Percentiles rank a stretch among this genome's conserved stretches.
phyloP scores from a whole-genome alignment of 2,888 invertebrate genomes.

The Hirtodrosophila cameraria region DNA sequence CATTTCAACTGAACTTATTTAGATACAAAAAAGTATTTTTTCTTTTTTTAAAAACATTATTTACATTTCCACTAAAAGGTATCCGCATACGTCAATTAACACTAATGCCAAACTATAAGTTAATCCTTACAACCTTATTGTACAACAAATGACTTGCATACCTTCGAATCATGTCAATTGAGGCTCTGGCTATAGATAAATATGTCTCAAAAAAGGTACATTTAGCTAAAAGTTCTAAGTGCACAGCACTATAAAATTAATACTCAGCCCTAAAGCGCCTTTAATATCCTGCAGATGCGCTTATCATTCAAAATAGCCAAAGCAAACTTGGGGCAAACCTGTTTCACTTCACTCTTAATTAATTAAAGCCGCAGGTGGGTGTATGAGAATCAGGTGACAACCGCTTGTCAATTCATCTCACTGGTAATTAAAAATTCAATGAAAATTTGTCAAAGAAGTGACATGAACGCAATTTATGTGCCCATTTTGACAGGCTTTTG shows the following conservation, averaged over 20 bases:
- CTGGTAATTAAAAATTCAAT: slow-evolving; percentile 64
- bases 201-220: neutral
- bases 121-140: too few relatives aligned
- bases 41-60: too few relatives aligned
- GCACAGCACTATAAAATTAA: slow-evolving; percentile 16
- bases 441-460: slow-evolving; percentile 29
- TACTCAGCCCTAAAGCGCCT: slow-evolving; percentile 5
- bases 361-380: slow-evolving; percentile 62
- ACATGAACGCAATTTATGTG: slow-evolving; percentile 30
- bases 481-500: slow-evolving; percentile 19
- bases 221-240: neutral
- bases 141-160: too few relatives aligned
- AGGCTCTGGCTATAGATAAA: too few relatives aligned
- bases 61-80: too few relatives aligned
- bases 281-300: slow-evolving; percentile 32
- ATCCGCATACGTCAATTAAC: too few relatives aligned
- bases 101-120: too few relatives aligned
- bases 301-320: slow-evolving; percentile 17
- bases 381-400: slow-evolving; percentile 55
- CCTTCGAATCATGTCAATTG: neutral
- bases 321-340: slow-evolving; percentile 11
- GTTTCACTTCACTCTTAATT: slow-evolving; percentile 56
- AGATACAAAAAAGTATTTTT: too few relatives aligned
- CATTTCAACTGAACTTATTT: too few relatives aligned
- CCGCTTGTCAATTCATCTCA: slow-evolving; percentile 64